Conservation (phyloP, 92 coral and sea anemone species). For the Nematostella vectensis region DNA sequence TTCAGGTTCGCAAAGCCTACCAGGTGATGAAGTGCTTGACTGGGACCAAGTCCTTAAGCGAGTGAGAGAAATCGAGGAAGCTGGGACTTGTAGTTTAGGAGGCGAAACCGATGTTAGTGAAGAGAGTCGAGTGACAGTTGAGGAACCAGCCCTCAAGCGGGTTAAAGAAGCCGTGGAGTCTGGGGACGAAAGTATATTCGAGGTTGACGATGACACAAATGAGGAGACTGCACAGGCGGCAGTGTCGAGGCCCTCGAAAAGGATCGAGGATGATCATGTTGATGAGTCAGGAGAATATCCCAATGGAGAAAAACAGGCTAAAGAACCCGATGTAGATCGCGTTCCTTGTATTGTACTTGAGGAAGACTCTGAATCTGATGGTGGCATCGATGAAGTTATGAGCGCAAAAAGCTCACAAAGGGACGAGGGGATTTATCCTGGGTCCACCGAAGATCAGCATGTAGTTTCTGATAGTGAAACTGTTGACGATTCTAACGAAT, state of each 20-base stretch:
- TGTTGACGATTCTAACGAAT: neutral
- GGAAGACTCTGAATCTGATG: neutral
- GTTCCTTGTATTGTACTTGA: neutral
- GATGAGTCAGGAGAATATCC: no score
- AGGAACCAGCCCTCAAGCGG: neutral
- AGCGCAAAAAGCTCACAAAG: neutral
- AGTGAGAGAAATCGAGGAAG: neutral
- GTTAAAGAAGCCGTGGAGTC: neutral
- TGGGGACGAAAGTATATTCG: no score
- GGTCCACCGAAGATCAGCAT: neutral
- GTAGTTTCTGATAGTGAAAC: neutral
- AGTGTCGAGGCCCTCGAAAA: neutral
- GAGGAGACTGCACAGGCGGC: neutral
- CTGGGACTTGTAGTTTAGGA: neutral
- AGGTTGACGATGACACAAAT: neutral
- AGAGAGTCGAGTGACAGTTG: neutral
- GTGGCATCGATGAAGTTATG: neutral
- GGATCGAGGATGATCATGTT: neutral
- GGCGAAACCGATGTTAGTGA: neutral
- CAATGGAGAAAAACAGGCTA: no score
- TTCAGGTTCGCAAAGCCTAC: neutral
- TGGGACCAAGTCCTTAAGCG: constrained; percentile 2
- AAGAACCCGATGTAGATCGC: no score
- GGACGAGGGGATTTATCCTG: neutral
- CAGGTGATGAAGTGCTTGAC: neutral